phyloP scores from a whole-genome alignment of 92 coral and sea anemone genomes.

The Virgularia gustaviana region DNA sequence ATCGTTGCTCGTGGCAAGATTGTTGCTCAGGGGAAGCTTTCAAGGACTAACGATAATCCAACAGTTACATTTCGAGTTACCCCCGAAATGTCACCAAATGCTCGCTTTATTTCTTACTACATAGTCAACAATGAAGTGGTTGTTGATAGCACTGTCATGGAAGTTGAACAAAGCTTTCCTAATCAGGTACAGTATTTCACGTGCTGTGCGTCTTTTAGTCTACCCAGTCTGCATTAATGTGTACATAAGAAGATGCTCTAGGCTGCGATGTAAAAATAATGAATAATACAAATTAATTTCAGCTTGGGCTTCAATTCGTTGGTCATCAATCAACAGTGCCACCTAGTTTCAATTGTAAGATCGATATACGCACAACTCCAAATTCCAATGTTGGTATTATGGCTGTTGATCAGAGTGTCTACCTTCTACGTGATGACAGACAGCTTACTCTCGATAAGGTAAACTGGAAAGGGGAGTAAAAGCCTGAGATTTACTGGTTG shows the following conservation, averaged over 20 bases:
- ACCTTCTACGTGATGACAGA: constrained; percentile 59
- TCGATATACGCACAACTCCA: constrained; percentile 59
- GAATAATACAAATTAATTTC: no score
- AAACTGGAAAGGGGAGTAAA: no score
- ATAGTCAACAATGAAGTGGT: constrained; percentile 62
- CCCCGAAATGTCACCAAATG: constrained; percentile 70
- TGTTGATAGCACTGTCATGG: constrained; percentile 62
- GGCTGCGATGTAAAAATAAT: no score
- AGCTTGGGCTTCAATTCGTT: no score
- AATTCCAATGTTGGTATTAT: constrained; percentile 64
- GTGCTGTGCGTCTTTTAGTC: no score
- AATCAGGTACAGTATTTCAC: constrained; percentile 69
- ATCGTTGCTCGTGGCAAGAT: constrained; percentile 71
- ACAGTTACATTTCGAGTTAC: constrained; percentile 60
- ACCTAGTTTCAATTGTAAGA: no score
- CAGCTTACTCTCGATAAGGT: constrained; percentile 66
- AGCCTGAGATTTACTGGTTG: no score
- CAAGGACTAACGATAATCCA: constrained; percentile 55
- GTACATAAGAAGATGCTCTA: no score
- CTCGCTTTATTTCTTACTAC: constrained; percentile 70
- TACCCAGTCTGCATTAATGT: no score
- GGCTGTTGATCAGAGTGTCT: constrained; percentile 80
- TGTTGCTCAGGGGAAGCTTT: constrained; percentile 48
- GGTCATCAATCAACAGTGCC: no score
- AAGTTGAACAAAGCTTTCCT: constrained; percentile 62